phyloP scores from a whole-genome alignment of 2,888 invertebrate genomes.

The Bombyx huttoni region DNA sequence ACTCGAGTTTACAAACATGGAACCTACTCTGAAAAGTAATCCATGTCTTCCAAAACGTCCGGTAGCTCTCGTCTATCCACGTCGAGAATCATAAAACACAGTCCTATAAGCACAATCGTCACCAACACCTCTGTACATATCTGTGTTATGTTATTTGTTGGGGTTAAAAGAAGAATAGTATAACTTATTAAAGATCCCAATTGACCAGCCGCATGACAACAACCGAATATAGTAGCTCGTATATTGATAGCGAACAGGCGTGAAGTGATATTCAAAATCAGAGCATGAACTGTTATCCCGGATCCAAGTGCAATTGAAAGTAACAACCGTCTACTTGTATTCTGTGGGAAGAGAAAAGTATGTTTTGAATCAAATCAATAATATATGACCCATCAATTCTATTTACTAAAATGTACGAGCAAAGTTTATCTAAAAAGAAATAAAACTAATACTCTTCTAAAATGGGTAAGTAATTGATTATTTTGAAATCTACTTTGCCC shows the following conservation, averaged over 20 bases:
- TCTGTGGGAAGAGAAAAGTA: background rate
- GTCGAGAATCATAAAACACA: constrained; percentile 38
- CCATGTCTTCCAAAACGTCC: constrained; percentile 54
- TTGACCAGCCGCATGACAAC: constrained; percentile 45
- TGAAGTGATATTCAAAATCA: constrained; percentile 45
- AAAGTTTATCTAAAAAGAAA: too few species aligned
- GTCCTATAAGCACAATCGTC: constrained; percentile 20
- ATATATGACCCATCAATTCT: too few species aligned
- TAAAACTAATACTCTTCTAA: too few species aligned
- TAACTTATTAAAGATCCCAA: constrained; percentile 44
- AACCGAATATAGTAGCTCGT: constrained; percentile 41
- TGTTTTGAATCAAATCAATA: too few species aligned
- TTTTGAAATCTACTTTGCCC: too few species aligned
- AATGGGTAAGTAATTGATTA: too few species aligned
- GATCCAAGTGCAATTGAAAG: constrained; percentile 35
- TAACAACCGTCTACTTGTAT: constrained; percentile 5
- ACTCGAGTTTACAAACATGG: background rate
- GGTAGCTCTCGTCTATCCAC: constrained; percentile 55
- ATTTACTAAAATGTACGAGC: too few species aligned
- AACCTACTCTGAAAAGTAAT: constrained; percentile 54
- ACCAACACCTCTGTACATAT: constrained; percentile 22
- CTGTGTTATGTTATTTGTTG: constrained; percentile 22
- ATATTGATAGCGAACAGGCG: constrained; percentile 47
- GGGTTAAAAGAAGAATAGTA: constrained; percentile 28
- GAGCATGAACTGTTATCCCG: constrained; percentile 32